These are phyloP conservation scores for Athrips mouffetella DNA, from an alignment of 2,888 invertebrate species.

Conservation along the genomic window DNA sequence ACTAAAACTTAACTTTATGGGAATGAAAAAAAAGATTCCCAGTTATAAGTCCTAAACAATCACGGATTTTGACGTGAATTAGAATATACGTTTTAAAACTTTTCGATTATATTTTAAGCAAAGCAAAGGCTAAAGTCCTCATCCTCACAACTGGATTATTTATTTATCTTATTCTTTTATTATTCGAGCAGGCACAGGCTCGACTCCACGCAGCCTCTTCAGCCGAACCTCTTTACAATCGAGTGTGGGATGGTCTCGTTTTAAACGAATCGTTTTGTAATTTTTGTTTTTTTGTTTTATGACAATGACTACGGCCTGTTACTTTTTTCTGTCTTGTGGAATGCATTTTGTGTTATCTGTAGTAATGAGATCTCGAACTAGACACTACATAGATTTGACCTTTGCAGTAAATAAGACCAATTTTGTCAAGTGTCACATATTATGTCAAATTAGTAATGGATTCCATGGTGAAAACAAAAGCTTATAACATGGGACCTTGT, in stretches of 20 bases:
- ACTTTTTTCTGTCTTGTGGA: too few relatives aligned
- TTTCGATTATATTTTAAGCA: neutral
- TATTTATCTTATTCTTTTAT: constrained; percentile 15
- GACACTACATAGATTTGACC: too few relatives aligned
- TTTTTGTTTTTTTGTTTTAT: constrained; percentile 32
- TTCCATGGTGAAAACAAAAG: too few relatives aligned
- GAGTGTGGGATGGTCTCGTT: constrained; percentile 58
- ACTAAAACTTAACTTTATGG: too few relatives aligned
- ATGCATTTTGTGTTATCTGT: constrained; percentile 7
- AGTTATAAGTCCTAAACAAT: too few relatives aligned
- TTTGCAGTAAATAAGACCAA: too few relatives aligned
- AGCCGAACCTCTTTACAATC: constrained; percentile 39
- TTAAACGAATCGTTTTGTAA: constrained; percentile 34
- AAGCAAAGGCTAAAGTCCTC: neutral
- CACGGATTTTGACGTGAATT: too few relatives aligned
- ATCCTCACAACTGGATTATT: constrained; percentile 3
- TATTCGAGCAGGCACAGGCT: constrained; percentile 14
- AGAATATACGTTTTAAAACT: too few relatives aligned
- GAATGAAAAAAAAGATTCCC: too few relatives aligned
- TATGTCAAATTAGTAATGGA: too few relatives aligned
- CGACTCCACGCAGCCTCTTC: constrained; percentile 29
- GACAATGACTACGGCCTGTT: constrained; percentile 26
- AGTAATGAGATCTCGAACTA: neutral
- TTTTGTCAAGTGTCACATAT: too few relatives aligned
- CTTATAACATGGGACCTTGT: too few relatives aligned